These are phyloP conservation scores for Bombus impatiens DNA, from an alignment of 1,140 invertebrate species.

Conservation along the genomic window DNA sequence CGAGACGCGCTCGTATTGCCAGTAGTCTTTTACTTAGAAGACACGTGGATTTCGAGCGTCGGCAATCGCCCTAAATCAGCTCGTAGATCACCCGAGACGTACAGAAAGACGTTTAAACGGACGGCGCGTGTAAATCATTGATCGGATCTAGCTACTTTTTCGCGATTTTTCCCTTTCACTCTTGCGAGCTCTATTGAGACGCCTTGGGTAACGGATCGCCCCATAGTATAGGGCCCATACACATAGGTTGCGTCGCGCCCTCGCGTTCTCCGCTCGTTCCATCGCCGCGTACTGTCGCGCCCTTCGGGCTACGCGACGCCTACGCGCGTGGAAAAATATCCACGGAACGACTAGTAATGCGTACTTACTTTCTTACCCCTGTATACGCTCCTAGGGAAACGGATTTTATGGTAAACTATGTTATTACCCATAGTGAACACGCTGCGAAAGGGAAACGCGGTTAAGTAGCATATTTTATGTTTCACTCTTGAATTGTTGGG, in stretches of 20 bases:
- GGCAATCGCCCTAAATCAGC: slow-evolving; percentile 39
- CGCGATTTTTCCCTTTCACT: not conserved
- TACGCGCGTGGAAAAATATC: slow-evolving; percentile 31
- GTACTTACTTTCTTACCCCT: not conserved
- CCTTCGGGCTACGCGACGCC: slow-evolving; percentile 21
- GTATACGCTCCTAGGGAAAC: not conserved
- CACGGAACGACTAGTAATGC: slow-evolving; percentile 5
- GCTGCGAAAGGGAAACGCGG: not conserved
- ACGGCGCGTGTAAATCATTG: slow-evolving; percentile 38
- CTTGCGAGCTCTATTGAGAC: slow-evolving; percentile 40
- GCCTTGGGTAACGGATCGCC: slow-evolving; percentile 40
- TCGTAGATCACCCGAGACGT: not conserved
- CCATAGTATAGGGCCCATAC: slow-evolving; percentile 18
- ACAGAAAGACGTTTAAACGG: not conserved
- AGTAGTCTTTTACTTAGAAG: not conserved
- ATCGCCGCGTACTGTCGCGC: slow-evolving; percentile 14
- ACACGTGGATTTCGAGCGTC: not conserved
- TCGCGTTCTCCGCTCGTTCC: slow-evolving; percentile 5
- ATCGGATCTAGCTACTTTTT: slow-evolving; percentile 43
- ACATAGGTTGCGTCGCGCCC: not conserved
- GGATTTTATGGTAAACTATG: not conserved
- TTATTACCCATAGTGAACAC: not conserved
- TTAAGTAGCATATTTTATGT: not conserved
- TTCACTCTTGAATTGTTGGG: not conserved
- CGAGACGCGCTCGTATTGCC: not conserved